Base-by-base conservation (phyloP, 1,140 invertebrate species). In the Neodiprion pinetum region DNA sequence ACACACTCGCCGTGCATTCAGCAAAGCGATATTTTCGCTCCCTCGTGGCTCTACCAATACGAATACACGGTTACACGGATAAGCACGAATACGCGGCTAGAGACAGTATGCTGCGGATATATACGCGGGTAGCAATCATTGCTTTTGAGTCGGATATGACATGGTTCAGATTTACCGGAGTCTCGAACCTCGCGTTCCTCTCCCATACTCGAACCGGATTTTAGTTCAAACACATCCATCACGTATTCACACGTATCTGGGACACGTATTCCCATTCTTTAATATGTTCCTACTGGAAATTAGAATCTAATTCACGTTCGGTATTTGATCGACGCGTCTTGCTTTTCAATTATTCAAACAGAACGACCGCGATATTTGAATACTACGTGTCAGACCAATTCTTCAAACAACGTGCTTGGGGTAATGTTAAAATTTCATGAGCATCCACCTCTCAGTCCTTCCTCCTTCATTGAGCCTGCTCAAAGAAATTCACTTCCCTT, bases 111-210 rank as follows among this genome's bases (percentile, higher is more conserved):
- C 28, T 17, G n/a, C 53, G 5, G 28, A 40, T 40, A 40, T 40
- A 61, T 61, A 61, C 9, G 53, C 53, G n/a, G 53, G 53, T 61
- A 61, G 53, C 53, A 61, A 61, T 61, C 53, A 61, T 61, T 61
- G 11, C 53, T 61, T 61, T 14, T 9, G 53, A 61, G 4, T 61
- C n/a, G 53, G 53, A 61, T 61, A 61, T 17, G 53, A 61, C 53
- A 61, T 61, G 53, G 11, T 17, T 61, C 53, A 61, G 53, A 14
- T 61, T 17, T 61, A 17, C 53, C 53, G 53, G n/a, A 9, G 53
- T 61, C 28, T 61, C 53, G 53, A 4, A 61, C 9, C 53, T 61
- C 53, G 53, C n/a, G 11, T 61, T 14, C 11, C 53, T 61, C 11
- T 5, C 5, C n/a, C n/a, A 61, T 12, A 17, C 53, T 61, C 53